Evolutionary conservation across 2,888 invertebrate species (phyloP), one percentile per base, ranked within the genome.

Genomic region (Cryptocephalus moraei): DNA sequence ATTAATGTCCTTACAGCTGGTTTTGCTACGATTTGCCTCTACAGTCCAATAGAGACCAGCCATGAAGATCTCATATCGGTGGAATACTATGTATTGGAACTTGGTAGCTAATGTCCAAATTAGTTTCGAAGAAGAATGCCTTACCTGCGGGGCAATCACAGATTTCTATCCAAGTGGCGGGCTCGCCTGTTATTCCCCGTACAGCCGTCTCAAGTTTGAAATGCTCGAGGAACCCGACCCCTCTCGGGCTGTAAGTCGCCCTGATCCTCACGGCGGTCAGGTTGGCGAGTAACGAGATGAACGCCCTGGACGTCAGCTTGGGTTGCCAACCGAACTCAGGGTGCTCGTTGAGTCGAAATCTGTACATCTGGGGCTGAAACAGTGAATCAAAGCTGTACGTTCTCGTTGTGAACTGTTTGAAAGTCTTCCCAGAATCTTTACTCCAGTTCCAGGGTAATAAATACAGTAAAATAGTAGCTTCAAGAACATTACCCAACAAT

Each of bases 251-350:
- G 69, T 92, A 99, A 0, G 93, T 93, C 31, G 87, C 97, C 48
- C 94, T 80, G 48, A 99, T 92, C 71, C 90, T 93, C 40, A 99
- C 86, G 0, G 93, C 85, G 0, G 95, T 96, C 46, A 99, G 65
- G 67, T 99, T 95, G 43, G 94, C 86, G 8, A 99, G 76, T 33
- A 99, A 82, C 0, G 91, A 89, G 71, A 96, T 89, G 66, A 95
- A 97, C 43, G 90, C 90, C 45, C 87, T 79, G 2, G 94, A 81
- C 8, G 87, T 81, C 8, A 96, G 76, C 9, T 85, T 80, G 0
- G 99, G 99, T 49, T 89, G 86, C 99, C 99, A 99, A 9, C 91
- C 89, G 63, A 91, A 95, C 49, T 86, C 80, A 0, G 86, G 80
- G 68, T 94, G 86, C 65, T 99, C 96, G 65, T 97, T 92, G 9